A percentile compares a stretch with the other conserved stretches of the same genome.
Evolutionary conservation across 1,140 invertebrate genomes (phyloP).

Genomic region (Nasonia longicornis): DNA sequence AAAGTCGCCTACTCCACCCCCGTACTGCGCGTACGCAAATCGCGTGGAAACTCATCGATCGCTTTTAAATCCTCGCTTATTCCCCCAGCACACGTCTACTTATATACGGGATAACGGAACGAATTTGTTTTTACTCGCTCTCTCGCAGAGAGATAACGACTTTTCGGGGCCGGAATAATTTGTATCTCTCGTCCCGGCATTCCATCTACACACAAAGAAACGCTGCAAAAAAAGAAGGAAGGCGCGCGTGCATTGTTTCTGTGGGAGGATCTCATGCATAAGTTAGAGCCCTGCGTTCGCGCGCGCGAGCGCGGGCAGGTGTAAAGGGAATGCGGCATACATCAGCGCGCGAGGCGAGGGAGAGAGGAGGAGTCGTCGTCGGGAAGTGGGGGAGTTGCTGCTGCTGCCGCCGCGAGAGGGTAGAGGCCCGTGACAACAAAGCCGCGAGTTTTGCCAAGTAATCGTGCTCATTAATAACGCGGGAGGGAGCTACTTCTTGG

Average conservation of each 20-base stretch:
- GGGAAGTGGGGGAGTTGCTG: conserved; percentile 11
- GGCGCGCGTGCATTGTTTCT: conserved; percentile 65
- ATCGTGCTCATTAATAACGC: conserved; percentile 65
- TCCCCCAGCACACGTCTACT: too few species aligned
- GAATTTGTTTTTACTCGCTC: background rate
- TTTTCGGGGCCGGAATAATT: conserved; percentile 25
- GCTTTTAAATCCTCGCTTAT: background rate
- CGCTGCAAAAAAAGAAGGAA: conserved; percentile 17
- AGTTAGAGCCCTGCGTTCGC: conserved; percentile 55
- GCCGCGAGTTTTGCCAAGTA: conserved; percentile 65
- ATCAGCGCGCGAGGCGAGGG: background rate
- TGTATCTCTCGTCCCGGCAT: conserved; percentile 21
- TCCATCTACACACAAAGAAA: conserved; percentile 8
- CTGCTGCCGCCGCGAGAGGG: conserved; percentile 23
- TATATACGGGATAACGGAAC: conserved; percentile 1
- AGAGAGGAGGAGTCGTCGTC: background rate
- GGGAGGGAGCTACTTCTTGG: background rate
- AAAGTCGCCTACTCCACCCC: background rate
- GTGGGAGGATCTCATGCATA: conserved; percentile 68
- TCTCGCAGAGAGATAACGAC: background rate
- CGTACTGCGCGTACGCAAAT: background rate
- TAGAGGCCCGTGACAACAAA: conserved; percentile 55
- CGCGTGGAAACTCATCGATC: conserved; percentile 5
- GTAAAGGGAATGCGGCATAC: conserved; percentile 61
- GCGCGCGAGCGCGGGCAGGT: conserved; percentile 56